phyloP scores from a whole-genome alignment of 2,113 vertebrate species.

The Polypterus senegalus region DNA sequence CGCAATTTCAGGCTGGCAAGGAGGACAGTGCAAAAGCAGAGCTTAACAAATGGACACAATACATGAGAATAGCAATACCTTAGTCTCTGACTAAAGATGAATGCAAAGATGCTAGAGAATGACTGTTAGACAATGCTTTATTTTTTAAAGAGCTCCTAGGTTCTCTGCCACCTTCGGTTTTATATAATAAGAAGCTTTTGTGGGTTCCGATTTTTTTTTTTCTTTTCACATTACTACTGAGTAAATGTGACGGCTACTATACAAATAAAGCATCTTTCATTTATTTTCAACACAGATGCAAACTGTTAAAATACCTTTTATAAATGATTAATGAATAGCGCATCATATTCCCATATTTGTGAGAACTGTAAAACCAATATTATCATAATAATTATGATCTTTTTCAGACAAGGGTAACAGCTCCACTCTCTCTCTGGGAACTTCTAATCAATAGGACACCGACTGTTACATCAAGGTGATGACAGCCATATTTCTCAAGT shows the following conservation, averaged over 20 bases:
- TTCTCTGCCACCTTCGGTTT: constrained; percentile 17
- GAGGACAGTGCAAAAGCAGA: constrained; percentile 42
- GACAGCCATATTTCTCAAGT: neutral
- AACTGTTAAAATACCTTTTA: constrained; percentile 37
- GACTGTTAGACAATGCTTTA: constrained; percentile 34
- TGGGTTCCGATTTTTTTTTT: constrained; percentile 21
- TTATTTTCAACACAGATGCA: constrained; percentile 17
- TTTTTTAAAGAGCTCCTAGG: constrained; percentile 35
- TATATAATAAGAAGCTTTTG: constrained; percentile 16
- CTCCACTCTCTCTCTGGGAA: constrained; percentile 5
- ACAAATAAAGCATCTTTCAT: constrained; percentile 24
- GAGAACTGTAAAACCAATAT: constrained; percentile 1
- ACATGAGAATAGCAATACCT: constrained; percentile 25
- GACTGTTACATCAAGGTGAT: constrained; percentile 16
- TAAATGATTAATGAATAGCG: constrained; percentile 13
- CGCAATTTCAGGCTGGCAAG: constrained; percentile 51
- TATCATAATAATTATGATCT: constrained; percentile 17
- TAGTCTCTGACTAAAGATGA: constrained; percentile 38
- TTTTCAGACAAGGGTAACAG: constrained; percentile 11
- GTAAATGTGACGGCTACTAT: constrained; percentile 20
- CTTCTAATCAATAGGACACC: constrained; percentile 17
- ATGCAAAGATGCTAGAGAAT: constrained; percentile 47
- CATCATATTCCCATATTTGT: constrained; percentile 5
- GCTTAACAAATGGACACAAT: constrained; percentile 18
- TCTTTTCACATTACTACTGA: constrained; percentile 13